Evolutionary conservation across 1,140 invertebrate species (phyloP).

Genomic region (Achroia grisella): DNA sequence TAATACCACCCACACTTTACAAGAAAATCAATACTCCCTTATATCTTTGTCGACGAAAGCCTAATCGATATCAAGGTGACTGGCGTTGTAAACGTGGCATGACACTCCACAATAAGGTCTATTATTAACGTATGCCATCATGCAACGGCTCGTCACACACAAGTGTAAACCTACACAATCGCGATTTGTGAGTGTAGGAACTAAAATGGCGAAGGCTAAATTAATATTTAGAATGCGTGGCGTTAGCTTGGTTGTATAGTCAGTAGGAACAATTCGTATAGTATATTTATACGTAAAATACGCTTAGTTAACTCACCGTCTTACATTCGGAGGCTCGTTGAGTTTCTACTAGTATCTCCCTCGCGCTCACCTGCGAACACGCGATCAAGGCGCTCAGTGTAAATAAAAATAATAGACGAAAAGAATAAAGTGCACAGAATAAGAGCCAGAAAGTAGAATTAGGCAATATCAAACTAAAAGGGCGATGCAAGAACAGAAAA

Average conservation of each 20-base stretch:
- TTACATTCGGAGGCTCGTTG: slow-evolving; percentile 59
- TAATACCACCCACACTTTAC: slow-evolving; percentile 2
- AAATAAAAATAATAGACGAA: slow-evolving; percentile 26
- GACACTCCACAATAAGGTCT: slow-evolving; percentile 26
- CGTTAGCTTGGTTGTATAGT: slow-evolving; percentile 3
- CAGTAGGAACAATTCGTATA: too few relatives aligned
- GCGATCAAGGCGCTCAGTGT: slow-evolving; percentile 64
- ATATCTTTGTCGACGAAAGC: slow-evolving; percentile 26
- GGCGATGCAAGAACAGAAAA: too few relatives aligned
- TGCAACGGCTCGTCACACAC: slow-evolving; percentile 35
- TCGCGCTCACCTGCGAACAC: slow-evolving; percentile 67
- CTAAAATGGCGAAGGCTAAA: slow-evolving; percentile 9
- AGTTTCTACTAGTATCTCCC: slow-evolving; percentile 67
- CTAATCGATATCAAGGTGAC: slow-evolving; percentile 46
- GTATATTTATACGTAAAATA: slow-evolving; percentile 1
- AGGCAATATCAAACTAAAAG: too few relatives aligned
- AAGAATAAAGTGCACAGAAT: too few relatives aligned
- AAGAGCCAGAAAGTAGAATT: too few relatives aligned
- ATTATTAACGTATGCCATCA: slow-evolving; percentile 52
- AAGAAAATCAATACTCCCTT: slow-evolving; percentile 26
- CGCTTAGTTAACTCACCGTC: slow-evolving; percentile 53
- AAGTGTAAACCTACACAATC: slow-evolving; percentile 12
- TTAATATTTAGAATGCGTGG: slow-evolving; percentile 2
- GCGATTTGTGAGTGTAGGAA: slow-evolving; percentile 9
- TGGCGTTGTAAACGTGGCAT: slow-evolving; percentile 32